phyloP scores from a whole-genome alignment of 2,113 vertebrate genomes.

The Solea senegalensis region DNA sequence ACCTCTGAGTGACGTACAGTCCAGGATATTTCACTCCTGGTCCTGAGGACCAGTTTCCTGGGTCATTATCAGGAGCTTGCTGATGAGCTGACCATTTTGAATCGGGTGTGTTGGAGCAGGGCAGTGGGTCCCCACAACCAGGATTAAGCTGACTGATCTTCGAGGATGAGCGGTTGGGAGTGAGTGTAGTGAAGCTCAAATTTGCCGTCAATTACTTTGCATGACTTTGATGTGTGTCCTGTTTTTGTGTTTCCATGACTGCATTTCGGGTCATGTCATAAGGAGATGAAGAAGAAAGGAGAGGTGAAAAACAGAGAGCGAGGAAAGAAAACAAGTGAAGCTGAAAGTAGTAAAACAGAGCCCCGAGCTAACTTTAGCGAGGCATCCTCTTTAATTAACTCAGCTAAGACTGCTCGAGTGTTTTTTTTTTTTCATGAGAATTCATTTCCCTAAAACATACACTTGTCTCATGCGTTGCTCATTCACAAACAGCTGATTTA shows the following conservation, averaged over 20 bases:
- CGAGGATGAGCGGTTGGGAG: neutral
- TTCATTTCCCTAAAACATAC: conserved; percentile 48
- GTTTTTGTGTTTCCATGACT: conserved; percentile 39
- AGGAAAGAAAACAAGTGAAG: conserved; percentile 50
- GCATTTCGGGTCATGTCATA: conserved; percentile 36
- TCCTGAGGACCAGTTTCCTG: no score
- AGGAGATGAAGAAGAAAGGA: conserved; percentile 11
- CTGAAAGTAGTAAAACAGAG: conserved; percentile 63
- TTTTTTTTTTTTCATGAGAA: conserved; percentile 46
- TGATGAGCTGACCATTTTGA: no score
- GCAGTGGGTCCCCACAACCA: neutral
- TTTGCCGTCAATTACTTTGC: conserved; percentile 35
- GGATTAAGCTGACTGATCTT: conserved; percentile 21
- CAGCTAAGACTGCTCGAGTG: conserved; percentile 45
- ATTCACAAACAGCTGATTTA: conserved; percentile 22
- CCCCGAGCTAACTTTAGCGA: conserved; percentile 69
- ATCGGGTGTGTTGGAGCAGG: no score
- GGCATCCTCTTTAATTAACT: conserved; percentile 78
- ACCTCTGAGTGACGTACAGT: no score
- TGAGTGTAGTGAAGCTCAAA: conserved; percentile 31
- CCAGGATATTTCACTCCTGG: no score
- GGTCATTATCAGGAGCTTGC: no score
- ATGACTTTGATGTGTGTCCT: conserved; percentile 40
- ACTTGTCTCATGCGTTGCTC: conserved; percentile 29
- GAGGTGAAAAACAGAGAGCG: conserved; percentile 29